Evolutionary conservation across 2,113 vertebrate genomes (phyloP).

Genomic region (Caretta caretta): DNA sequence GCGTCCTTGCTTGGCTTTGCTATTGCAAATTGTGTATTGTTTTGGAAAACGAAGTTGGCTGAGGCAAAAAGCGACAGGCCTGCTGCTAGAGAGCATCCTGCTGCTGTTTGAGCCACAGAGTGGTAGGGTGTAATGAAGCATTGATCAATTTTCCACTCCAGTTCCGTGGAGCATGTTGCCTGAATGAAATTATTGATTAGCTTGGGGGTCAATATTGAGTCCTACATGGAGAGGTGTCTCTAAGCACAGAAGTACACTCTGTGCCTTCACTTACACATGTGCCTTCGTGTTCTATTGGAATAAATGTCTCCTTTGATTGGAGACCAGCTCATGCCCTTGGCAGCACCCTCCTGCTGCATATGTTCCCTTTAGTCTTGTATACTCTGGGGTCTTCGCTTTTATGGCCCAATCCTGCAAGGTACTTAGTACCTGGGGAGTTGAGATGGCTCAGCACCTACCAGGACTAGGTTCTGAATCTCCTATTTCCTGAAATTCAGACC

Average conservation of each 20-base stretch:
- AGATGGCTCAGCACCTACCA: background rate
- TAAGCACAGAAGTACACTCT: background rate
- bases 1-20: background rate
- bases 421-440: background rate
- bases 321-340: background rate
- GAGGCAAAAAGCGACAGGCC: background rate
- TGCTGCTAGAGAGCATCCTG: background rate
- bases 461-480: background rate
- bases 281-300: background rate
- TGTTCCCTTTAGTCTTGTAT: background rate
- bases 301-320: background rate
- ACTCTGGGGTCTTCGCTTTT: background rate
- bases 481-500: background rate
- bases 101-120: fast-evolving
- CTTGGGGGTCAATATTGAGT: background rate
- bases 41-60: background rate
- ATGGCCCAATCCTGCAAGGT: background rate
- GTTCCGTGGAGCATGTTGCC: background rate
- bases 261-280: background rate
- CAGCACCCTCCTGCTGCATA: background rate
- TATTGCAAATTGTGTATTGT: background rate
- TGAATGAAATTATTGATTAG: constrained; percentile 23
- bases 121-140: background rate
- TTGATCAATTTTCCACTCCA: background rate
- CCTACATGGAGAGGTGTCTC: background rate